Conservation (phyloP, 2,113 vertebrate genomes). For the Larimichthys polyactis region DNA sequence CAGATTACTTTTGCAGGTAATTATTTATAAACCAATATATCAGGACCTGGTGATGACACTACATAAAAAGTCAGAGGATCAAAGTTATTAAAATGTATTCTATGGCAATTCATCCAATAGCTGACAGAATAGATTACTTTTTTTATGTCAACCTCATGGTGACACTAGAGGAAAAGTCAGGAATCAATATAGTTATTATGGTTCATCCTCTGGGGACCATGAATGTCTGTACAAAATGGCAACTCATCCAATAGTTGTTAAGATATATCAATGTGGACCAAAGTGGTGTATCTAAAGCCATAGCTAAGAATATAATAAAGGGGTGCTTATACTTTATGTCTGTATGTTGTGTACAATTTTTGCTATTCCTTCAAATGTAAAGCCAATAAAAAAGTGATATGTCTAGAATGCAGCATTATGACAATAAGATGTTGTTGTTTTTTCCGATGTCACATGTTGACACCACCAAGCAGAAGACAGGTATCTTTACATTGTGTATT, state of each 20-base stretch:
- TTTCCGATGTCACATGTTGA: neutral
- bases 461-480: neutral
- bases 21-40: neutral
- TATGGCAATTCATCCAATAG: neutral
- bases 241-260: neutral
- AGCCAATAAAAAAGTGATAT: neutral
- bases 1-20: neutral
- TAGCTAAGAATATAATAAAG: neutral
- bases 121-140: neutral
- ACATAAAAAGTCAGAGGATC: neutral
- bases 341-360: neutral
- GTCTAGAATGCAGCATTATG: neutral
- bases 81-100: neutral
- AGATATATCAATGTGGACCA: neutral
- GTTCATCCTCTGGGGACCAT: neutral
- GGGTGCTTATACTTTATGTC: neutral
- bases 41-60: neutral
- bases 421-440: neutral
- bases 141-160: neutral
- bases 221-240: neutral
- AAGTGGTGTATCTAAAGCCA: neutral
- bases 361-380: neutral
- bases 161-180: neutral
- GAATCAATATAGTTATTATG: too few species aligned
- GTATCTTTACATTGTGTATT: constrained; percentile 19